Percentiles rank a stretch among this genome's conserved stretches.
Evolutionary conservation across 2,113 vertebrate genomes (phyloP).

Genomic region (Colossoma macropomum): DNA sequence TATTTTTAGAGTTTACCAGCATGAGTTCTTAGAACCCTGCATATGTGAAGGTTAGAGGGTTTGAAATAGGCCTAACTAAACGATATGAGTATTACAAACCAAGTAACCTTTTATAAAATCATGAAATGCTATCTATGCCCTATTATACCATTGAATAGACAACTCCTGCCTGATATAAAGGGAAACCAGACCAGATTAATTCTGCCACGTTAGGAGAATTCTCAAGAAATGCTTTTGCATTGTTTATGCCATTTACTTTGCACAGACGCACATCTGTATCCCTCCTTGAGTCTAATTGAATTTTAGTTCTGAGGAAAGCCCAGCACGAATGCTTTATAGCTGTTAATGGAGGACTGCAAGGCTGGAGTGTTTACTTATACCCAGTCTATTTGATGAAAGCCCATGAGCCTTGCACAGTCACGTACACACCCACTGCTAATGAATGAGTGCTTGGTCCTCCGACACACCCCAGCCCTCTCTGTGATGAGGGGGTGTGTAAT

Average conservation of each 20-base stretch:
- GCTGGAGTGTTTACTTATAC: neutral
- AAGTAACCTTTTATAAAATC: neutral
- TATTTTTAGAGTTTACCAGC: neutral
- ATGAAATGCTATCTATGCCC: neutral
- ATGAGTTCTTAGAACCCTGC: no score
- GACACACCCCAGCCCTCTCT: constrained; percentile 35
- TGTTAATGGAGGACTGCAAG: neutral
- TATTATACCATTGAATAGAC: neutral
- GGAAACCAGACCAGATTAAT: neutral
- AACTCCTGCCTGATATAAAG: neutral
- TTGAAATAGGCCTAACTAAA: neutral
- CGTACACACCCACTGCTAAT: constrained; percentile 30
- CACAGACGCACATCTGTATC: neutral
- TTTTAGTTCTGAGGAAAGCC: neutral
- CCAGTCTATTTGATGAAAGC: constrained; percentile 20
- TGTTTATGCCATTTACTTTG: neutral
- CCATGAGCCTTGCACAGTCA: constrained; percentile 36
- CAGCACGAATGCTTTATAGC: neutral
- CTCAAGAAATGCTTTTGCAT: neutral
- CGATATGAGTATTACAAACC: neutral
- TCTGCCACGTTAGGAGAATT: neutral
- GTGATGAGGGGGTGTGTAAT: constrained; percentile 41
- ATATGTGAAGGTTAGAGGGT: neutral
- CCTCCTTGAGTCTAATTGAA: neutral
- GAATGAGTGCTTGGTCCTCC: constrained; percentile 35